Percentiles rank a stretch among this genome's conserved stretches.
Conservation (phyloP, 2,113 vertebrate species). For the Condylura cristata region DNA sequence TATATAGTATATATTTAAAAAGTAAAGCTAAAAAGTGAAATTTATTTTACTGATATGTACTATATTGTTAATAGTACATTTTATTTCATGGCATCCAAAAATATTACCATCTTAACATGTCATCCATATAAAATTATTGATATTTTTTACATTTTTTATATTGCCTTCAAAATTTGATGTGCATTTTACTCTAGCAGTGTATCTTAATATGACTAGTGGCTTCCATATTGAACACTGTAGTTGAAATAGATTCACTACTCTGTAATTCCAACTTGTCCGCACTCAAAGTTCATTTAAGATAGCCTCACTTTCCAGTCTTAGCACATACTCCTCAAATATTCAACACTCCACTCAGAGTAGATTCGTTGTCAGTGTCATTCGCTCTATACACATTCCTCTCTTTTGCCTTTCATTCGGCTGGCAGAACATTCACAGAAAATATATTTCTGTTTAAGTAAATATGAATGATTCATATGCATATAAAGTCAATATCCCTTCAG, state of each 20-base stretch:
- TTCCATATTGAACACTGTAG: neutral
- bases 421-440: neutral
- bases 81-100: neutral
- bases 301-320: neutral
- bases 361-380: neutral
- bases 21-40: neutral
- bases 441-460: neutral
- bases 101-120: neutral
- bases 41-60: neutral
- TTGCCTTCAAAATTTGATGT: neutral
- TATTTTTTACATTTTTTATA: neutral
- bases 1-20: neutral
- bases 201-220: neutral
- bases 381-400: neutral
- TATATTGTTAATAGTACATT: neutral
- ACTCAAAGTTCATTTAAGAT: neutral
- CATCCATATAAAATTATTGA: neutral
- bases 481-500: slow-evolving; percentile 9
- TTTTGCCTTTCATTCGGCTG: slow-evolving; percentile 3
- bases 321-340: neutral
- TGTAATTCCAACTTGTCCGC: neutral
- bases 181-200: neutral
- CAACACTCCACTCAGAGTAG: neutral
- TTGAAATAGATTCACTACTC: neutral
- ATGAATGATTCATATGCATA: neutral